Evolutionary conservation across 2,797 vertebrate species (phyloP).

Genomic region (Furcifer pardalis): DNA sequence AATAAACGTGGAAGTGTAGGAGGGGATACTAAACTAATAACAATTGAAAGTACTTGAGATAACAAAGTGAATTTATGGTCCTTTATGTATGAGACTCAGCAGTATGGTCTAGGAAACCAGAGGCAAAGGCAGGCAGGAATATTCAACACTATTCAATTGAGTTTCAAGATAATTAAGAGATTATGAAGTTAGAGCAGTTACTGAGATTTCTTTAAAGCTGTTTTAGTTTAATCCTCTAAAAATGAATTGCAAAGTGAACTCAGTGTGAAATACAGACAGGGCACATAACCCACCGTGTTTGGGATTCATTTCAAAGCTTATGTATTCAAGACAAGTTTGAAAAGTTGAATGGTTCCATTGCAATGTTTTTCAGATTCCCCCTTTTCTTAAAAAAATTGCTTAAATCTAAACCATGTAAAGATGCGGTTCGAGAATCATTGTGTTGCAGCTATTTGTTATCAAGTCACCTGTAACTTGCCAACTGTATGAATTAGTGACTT

Average conservation of each 20-base stretch:
- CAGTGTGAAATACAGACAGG: conserved; percentile 19
- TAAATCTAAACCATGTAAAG: conserved; percentile 5
- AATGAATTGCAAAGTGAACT: conserved; percentile 12
- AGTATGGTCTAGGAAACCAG: neutral
- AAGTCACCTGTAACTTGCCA: no score
- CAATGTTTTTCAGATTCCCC: conserved; percentile 34
- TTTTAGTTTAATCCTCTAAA: conserved; percentile 34
- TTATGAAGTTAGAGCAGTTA: conserved; percentile 29
- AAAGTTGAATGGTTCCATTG: neutral
- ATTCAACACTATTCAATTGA: conserved; percentile 18
- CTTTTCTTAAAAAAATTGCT: conserved; percentile 31
- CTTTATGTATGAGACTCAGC: neutral
- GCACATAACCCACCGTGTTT: neutral
- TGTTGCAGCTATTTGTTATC: no score
- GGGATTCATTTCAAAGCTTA: conserved; percentile 1
- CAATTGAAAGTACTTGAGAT: conserved; percentile 12
- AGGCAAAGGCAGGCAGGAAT: neutral
- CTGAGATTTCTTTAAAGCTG: neutral
- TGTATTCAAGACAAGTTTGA: conserved; percentile 26
- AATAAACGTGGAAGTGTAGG: neutral
- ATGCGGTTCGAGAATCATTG: neutral
- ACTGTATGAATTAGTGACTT: no score
- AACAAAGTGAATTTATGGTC: conserved; percentile 1
- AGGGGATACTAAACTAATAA: neutral
- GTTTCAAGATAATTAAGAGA: conserved; percentile 36